Conservation (phyloP, 2,888 invertebrate species). For the Desoria tigrina region DNA sequence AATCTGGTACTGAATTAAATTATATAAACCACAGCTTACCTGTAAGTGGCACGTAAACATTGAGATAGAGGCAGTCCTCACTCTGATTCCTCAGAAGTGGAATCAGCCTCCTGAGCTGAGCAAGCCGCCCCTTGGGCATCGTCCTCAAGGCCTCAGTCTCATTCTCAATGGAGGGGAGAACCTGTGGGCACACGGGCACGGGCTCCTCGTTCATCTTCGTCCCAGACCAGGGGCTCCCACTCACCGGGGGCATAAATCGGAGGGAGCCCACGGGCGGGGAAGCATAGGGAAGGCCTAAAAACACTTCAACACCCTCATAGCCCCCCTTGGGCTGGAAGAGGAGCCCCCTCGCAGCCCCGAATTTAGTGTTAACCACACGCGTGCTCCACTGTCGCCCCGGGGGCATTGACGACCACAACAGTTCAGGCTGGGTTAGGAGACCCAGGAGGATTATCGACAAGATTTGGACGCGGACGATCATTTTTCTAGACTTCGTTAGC, state of each 20-base stretch:
- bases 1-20: no score
- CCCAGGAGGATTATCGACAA: conserved; percentile 35
- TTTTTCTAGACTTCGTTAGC: neutral
- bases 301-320: conserved; percentile 48
- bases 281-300: conserved; percentile 76
- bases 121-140: conserved; percentile 85
- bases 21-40: conserved; percentile 65
- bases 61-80: conserved; percentile 95
- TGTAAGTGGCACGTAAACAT: conserved; percentile 93
- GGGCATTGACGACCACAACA: conserved; percentile 34
- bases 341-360: conserved; percentile 41
- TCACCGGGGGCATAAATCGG: conserved; percentile 94
- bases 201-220: conserved; percentile 83
- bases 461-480: conserved; percentile 16
- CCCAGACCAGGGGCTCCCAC: conserved; percentile 86
- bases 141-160: conserved; percentile 77
- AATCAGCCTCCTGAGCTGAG: conserved; percentile 81
- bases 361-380: conserved; percentile 43
- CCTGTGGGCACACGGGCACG: conserved; percentile 90
- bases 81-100: conserved; percentile 87
- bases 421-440: conserved; percentile 37
- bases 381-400: conserved; percentile 40
- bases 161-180: conserved; percentile 68
- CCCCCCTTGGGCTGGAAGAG: conserved; percentile 38
- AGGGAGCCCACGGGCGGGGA: conserved; percentile 84